Conservation (phyloP, 2,888 invertebrate genomes). For the Netelia inedita region DNA sequence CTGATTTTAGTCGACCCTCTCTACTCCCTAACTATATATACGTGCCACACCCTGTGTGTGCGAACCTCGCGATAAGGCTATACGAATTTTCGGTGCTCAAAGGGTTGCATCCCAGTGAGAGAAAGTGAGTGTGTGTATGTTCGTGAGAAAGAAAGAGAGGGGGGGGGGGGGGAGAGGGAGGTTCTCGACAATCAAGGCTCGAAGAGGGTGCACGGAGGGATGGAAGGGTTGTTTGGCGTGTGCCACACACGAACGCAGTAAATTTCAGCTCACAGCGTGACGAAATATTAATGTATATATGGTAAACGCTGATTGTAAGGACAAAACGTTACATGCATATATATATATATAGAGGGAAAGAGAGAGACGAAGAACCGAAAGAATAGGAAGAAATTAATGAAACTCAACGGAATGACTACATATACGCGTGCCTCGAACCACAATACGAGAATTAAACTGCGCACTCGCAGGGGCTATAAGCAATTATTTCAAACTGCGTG, state of each 20-base stretch:
- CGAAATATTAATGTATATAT: slow-evolving; percentile 53
- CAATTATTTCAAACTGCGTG: slow-evolving; percentile 30
- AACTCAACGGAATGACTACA: slow-evolving; percentile 46
- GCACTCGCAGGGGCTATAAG: slow-evolving; percentile 20
- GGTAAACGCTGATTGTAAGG: slow-evolving; percentile 42
- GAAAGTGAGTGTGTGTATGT: slow-evolving; percentile 18
- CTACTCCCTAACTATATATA: slow-evolving; percentile 16
- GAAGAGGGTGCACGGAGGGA: slow-evolving; percentile 25
- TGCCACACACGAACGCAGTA: slow-evolving; percentile 28
- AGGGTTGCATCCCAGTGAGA: slow-evolving; percentile 69
- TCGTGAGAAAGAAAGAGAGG: slow-evolving; percentile 12
- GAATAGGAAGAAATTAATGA: slow-evolving; percentile 50
- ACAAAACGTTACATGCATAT: not conserved
- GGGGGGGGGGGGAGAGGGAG: not conserved
- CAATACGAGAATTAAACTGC: slow-evolving; percentile 48
- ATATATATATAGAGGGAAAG: too few relatives aligned
- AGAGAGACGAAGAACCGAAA: not conserved
- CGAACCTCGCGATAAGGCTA: slow-evolving; percentile 70
- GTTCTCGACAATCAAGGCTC: slow-evolving; percentile 14
- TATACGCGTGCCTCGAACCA: slow-evolving; percentile 31
- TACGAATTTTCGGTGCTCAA: slow-evolving; percentile 69
- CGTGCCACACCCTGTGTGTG: slow-evolving; percentile 62
- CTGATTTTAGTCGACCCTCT: slow-evolving; percentile 60
- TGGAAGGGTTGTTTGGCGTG: slow-evolving; percentile 1
- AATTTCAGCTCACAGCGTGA: slow-evolving; percentile 39